Evolutionary conservation across 2,888 invertebrate genomes (phyloP), one percentile per base, ranked within the genome.

Genomic region (Lasioglossum vierecki): DNA sequence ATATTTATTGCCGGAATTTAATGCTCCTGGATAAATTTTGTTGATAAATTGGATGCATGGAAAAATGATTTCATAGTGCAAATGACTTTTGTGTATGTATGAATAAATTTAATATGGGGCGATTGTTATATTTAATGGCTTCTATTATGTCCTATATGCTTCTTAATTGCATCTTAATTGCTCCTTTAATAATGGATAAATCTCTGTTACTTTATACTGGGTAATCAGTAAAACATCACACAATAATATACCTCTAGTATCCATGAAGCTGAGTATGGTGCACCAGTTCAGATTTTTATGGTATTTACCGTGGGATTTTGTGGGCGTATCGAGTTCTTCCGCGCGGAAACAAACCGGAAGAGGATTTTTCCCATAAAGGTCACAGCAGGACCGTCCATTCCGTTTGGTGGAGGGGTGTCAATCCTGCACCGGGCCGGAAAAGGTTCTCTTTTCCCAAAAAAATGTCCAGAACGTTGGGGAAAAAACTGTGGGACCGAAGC

Each of bases 391-490:
- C 26, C n/a, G 66, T 60, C 22, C 79, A 53, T 35, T 81, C n/a
- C 81, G 68, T n/a, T 72, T 68, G 70, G 35, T 72, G 80, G 73
- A 30, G 49, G 53, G 22, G 53, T 22, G 68, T 71, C 4, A 79
- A 79, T 79, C 72, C 66, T 63, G 79, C 89, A 89, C 89, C 89
- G 87, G 89, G 89, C 89, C 89, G 89, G 89, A 89, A 89, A 89
- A 82, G 79, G 76, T 73, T 53, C 77, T 87, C 82, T 41, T 26
- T 15, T 74, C 76, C 70, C 68, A 57, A 85, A 79, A 82, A 82
- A 77, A 35, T 22, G n/a, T 26, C 11, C 41, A 9, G n/a, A 60
- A 75, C 18, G 15, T 46, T 2, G 22, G 11, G 35, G 4, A 22
- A 11, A n/a, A 66, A 66, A 72, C 15, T 35, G 46, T 41, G 41